Conservation (phyloP, 2,797 vertebrate genomes). For the Lepus townsendii region DNA sequence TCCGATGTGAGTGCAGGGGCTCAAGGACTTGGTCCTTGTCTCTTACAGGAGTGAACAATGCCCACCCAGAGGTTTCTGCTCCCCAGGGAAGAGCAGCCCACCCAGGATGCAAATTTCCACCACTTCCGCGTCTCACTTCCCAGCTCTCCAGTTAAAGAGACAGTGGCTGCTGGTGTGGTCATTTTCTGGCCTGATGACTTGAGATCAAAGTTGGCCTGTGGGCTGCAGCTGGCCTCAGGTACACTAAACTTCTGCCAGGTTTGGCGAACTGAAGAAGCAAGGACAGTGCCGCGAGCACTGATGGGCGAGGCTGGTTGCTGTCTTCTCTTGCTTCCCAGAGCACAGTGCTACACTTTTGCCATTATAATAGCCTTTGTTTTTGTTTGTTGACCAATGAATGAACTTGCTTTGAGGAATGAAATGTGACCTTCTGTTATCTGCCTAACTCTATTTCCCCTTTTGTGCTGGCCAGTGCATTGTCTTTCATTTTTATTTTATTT, state of each 20-base stretch:
- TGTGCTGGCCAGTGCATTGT: neutral
- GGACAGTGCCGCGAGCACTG: neutral
- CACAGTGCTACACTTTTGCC: neutral
- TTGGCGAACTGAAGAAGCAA: neutral
- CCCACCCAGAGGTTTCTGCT: neutral
- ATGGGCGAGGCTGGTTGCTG: neutral
- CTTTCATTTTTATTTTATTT: neutral
- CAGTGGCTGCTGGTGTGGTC: neutral
- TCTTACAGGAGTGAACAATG: neutral
- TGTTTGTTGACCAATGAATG: conserved; percentile 11
- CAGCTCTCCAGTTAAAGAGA: neutral
- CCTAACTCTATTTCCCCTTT: neutral
- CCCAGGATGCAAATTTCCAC: no score
- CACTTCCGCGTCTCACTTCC: neutral
- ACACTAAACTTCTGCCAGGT: neutral
- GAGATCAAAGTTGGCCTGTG: neutral
- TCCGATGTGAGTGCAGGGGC: no score
- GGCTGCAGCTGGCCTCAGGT: neutral
- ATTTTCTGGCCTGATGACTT: neutral
- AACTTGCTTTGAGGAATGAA: neutral
- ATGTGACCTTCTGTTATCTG: neutral
- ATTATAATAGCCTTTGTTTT: neutral
- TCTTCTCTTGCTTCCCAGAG: neutral
- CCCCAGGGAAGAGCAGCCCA: neutral
- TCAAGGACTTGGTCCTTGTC: no score